Evolutionary conservation across 37 sponge, comb jelly and placozoan species (phyloP).

Genomic region (Chondrosia reniformis): DNA sequence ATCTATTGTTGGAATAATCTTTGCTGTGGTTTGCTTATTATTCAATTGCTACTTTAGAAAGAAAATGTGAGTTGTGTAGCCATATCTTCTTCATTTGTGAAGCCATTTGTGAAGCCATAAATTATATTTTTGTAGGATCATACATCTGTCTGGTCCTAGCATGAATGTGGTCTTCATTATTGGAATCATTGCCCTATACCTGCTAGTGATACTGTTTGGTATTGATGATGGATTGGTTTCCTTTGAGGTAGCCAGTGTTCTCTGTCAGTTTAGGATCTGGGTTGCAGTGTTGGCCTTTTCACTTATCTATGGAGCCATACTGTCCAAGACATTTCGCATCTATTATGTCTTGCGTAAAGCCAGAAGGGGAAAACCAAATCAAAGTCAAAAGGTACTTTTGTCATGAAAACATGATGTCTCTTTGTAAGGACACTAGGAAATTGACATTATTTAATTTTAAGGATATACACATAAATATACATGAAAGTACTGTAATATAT

Average conservation of each 20-base stretch:
- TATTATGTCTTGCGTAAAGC: background rate
- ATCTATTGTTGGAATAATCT: conserved; percentile 37
- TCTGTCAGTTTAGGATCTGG: conserved; percentile 31
- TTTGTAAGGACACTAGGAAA: background rate
- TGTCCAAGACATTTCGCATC: conserved; percentile 56
- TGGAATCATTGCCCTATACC: conserved; percentile 50
- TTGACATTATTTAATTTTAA: background rate
- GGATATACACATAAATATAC: background rate
- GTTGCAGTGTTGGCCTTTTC: conserved; percentile 49
- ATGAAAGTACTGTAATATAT: background rate
- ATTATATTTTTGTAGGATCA: conserved; percentile 24
- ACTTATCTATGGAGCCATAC: conserved; percentile 56
- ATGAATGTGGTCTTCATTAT: conserved; percentile 56
- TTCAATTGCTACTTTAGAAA: conserved; percentile 50
- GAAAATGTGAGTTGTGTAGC: conserved; percentile 46
- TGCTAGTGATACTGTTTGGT: conserved; percentile 63
- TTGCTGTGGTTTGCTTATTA: conserved; percentile 43
- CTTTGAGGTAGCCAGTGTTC: background rate
- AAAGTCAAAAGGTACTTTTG: background rate
- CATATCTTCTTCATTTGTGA: background rate
- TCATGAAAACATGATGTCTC: background rate
- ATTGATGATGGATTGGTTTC: conserved; percentile 31
- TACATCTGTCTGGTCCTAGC: conserved; percentile 64
- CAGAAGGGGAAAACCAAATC: background rate
- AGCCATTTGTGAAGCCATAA: background rate